These are phyloP conservation scores for Epinotia nisella DNA, from an alignment of 2,888 invertebrate species.

Conservation along the genomic window DNA sequence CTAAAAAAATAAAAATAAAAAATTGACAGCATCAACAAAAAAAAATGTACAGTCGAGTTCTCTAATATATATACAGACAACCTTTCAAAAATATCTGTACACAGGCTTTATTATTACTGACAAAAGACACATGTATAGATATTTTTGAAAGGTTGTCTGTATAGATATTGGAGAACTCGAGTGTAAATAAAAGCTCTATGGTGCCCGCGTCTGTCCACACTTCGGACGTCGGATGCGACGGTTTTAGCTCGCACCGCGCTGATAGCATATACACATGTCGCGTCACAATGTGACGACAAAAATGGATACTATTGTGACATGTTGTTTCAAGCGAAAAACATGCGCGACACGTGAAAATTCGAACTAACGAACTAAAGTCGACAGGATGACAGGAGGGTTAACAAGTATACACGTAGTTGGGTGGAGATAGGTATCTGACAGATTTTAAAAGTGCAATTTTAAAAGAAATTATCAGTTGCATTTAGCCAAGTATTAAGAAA, in stretches of 20 bases:
- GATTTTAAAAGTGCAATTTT: neutral
- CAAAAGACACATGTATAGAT: too few species aligned
- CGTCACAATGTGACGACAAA: constrained; percentile 47
- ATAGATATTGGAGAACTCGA: too few species aligned
- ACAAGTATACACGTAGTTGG: neutral
- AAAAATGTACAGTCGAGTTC: too few species aligned
- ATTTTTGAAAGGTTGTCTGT: too few species aligned
- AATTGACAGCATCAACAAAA: constrained; percentile 17
- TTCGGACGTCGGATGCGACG: constrained; percentile 37
- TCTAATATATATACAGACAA: too few species aligned
- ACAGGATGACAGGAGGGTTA: neutral
- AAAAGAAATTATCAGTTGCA: neutral
- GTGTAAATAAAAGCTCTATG: constrained; percentile 18
- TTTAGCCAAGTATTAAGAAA: too few species aligned
- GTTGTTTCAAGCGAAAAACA: constrained; percentile 21
- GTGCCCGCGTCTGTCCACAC: constrained; percentile 33
- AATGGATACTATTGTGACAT: constrained; percentile 35
- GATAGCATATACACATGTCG: constrained; percentile 55
- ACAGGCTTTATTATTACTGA: too few species aligned
- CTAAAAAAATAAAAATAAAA: constrained; percentile 1
- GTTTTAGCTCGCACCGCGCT: constrained; percentile 23
- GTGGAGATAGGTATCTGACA: neutral
- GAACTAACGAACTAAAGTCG: neutral
- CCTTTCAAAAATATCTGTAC: too few species aligned
- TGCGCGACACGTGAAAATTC: constrained; percentile 3